Evolutionary conservation across 2,888 invertebrate species (phyloP).

Genomic region (Drosophila gaucha): DNA sequence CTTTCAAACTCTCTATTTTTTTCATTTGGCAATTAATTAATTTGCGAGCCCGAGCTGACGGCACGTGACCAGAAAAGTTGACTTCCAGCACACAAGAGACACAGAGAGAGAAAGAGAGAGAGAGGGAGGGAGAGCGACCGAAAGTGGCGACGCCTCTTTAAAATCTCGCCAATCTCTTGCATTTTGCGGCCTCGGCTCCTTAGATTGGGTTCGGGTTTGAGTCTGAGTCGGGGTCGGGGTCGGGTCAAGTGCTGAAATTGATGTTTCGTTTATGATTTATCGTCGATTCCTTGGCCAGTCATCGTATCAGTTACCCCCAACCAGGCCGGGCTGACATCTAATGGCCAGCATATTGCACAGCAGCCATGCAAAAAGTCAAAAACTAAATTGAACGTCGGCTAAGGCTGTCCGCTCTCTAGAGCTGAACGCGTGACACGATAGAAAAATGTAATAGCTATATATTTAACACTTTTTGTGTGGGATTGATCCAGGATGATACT

Average conservation of each 20-base stretch:
- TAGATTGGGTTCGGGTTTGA: not conserved
- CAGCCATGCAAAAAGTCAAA: constrained; percentile 80
- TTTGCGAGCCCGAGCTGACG: constrained; percentile 45
- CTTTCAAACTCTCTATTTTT: constrained; percentile 34
- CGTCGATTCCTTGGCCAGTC: constrained; percentile 72
- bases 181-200: too few relatives aligned
- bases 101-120: not conserved
- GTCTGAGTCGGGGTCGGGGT: constrained; percentile 50
- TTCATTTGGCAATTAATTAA: constrained; percentile 72
- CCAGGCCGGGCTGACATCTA: constrained; percentile 30
- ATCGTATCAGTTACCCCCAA: constrained; percentile 51
- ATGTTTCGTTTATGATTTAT: constrained; percentile 85
- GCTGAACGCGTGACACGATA: constrained; percentile 16
- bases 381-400: constrained; percentile 49
- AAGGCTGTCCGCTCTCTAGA: constrained; percentile 10
- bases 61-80: constrained; percentile 57
- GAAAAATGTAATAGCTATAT: not conserved
- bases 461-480: too few relatives aligned
- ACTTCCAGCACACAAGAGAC: constrained; percentile 11
- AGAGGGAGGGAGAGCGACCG: not conserved
- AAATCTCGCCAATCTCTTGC: constrained; percentile 15
- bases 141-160: constrained; percentile 17
- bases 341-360: constrained; percentile 78
- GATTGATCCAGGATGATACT: too few relatives aligned
- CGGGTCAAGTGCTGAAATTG: constrained; percentile 85